Evolutionary conservation across 2,888 invertebrate species (phyloP).

Genomic region (Microdon myrmicae): DNA sequence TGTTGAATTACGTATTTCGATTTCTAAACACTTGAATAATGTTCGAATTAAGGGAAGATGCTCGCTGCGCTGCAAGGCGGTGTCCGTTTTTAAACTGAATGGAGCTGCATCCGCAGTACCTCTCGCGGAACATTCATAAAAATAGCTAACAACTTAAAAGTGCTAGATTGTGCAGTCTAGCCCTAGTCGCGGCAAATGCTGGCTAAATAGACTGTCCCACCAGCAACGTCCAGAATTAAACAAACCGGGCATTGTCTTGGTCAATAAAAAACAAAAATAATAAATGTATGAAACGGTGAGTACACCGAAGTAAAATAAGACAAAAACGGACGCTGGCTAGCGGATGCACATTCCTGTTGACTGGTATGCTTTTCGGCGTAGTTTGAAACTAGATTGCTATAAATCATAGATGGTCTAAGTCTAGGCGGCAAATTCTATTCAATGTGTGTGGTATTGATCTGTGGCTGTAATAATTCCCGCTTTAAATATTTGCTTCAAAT

Average conservation of each 20-base stretch:
- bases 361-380: too few species aligned
- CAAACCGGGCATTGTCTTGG: slow-evolving; percentile 23
- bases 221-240: slow-evolving; percentile 31
- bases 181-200: slow-evolving; percentile 4
- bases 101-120: slow-evolving; percentile 27
- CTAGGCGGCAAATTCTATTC: too few species aligned
- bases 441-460: too few species aligned
- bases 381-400: too few species aligned
- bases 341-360: slow-evolving; percentile 5
- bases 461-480: too few species aligned
- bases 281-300: slow-evolving; percentile 25
- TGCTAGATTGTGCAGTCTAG: not conserved
- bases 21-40: too few species aligned
- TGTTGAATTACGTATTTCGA: too few species aligned
- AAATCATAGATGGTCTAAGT: too few species aligned
- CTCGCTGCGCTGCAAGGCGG: slow-evolving; percentile 34
- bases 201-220: slow-evolving; percentile 13
- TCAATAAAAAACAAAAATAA: slow-evolving; percentile 3
- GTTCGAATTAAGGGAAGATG: not conserved
- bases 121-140: slow-evolving; percentile 34
- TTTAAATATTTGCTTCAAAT: too few species aligned
- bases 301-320: slow-evolving; percentile 11
- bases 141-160: slow-evolving; percentile 34
- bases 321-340: not conserved
- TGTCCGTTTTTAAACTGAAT: slow-evolving; percentile 49